These are phyloP conservation scores for Gambusia holbrooki DNA, from an alignment of 2,113 vertebrate species.

Conservation along the genomic window DNA sequence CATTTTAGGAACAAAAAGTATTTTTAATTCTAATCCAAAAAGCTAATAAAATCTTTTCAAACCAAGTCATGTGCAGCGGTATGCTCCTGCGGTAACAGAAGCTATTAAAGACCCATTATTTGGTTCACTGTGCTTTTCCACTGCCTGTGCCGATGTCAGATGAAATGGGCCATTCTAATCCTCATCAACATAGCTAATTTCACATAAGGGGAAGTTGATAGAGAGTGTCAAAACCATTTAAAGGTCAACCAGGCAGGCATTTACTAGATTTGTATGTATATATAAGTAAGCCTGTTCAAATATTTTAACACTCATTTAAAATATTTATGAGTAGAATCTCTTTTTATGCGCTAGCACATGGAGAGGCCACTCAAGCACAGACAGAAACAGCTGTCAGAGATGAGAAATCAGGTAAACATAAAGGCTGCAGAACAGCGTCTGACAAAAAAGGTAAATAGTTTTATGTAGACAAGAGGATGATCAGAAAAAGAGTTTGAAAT, in stretches of 20 bases:
- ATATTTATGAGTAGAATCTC: background rate
- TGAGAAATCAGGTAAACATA: background rate
- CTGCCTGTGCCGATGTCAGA: constrained; percentile 52
- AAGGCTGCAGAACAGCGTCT: constrained; percentile 1
- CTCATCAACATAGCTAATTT: constrained; percentile 75
- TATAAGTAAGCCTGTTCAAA: background rate
- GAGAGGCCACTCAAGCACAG: background rate
- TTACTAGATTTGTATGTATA: background rate
- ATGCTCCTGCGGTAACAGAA: constrained; percentile 54
- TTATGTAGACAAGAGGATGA: background rate
- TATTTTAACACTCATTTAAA: background rate
- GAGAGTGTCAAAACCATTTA: constrained; percentile 62
- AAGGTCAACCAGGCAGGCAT: constrained; percentile 58
- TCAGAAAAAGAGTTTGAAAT: constrained; percentile 23
- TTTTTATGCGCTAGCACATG: background rate
- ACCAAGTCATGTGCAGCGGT: constrained; percentile 37
- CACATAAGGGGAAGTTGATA: constrained; percentile 66
- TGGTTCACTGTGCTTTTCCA: constrained; percentile 61
- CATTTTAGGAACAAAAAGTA: constrained; percentile 25
- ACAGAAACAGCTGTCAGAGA: background rate
- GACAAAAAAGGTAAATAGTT: constrained; percentile 9
- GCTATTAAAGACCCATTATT: constrained; percentile 70
- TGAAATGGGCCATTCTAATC: constrained; percentile 72
- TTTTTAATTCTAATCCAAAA: constrained; percentile 25
- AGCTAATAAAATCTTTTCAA: constrained; percentile 44